Percentiles rank a stretch among this genome's conserved stretches.
Evolutionary conservation across 2,113 vertebrate species (phyloP).

Genomic region (Hiodon tergisus): DNA sequence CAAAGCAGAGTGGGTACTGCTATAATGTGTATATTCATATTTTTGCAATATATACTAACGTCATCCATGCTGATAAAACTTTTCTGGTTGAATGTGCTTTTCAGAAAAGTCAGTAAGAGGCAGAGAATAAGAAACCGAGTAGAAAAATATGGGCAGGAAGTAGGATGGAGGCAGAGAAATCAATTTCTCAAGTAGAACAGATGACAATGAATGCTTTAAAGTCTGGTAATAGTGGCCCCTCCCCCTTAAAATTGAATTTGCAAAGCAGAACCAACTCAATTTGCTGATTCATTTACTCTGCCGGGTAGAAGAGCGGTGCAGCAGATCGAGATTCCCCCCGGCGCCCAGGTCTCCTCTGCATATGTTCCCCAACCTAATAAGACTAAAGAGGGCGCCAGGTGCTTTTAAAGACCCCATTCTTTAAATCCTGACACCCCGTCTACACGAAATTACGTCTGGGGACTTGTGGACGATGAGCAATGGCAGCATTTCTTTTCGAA

Average conservation of each 20-base stretch:
- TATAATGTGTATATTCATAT: too few relatives aligned
- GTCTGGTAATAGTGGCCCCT: constrained; percentile 40
- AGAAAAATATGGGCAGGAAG: not conserved
- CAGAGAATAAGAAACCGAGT: too few relatives aligned
- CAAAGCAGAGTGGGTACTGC: too few relatives aligned
- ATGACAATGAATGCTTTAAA: constrained; percentile 40
- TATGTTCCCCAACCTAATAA: constrained; percentile 46
- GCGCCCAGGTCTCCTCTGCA: constrained; percentile 38
- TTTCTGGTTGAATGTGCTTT: too few relatives aligned
- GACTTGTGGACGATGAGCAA: not conserved
- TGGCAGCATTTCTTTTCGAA: not conserved
- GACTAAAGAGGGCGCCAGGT: constrained; percentile 14
- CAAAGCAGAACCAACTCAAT: constrained; percentile 13
- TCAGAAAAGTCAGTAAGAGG: too few relatives aligned
- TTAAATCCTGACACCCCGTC: not conserved
- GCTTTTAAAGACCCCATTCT: not conserved
- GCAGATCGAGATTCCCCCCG: constrained; percentile 6
- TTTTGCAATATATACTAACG: too few relatives aligned
- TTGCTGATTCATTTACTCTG: too few relatives aligned
- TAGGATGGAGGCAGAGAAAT: constrained; percentile 40
- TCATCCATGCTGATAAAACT: too few relatives aligned
- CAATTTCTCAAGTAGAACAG: constrained; percentile 48
- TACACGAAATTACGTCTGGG: constrained; percentile 1
- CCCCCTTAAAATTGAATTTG: constrained; percentile 48
- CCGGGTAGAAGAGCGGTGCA: not conserved